Percentiles rank a stretch among this genome's conserved stretches.
Conservation (phyloP, 2,113 vertebrate genomes). For the Cyrtonyx montezumae region DNA sequence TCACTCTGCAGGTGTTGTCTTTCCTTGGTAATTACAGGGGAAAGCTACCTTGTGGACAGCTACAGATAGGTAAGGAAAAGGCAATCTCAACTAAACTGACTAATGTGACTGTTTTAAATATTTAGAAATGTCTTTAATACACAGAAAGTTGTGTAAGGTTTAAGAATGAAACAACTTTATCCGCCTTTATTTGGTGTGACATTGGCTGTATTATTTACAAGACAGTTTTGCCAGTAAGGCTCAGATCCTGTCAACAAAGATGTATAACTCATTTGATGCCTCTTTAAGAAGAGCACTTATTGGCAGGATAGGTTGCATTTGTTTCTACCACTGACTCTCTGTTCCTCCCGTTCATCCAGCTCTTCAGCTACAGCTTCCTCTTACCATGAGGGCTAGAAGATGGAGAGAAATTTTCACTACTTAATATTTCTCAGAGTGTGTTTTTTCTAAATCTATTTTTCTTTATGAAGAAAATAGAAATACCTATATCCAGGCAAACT, state of each 20-base stretch:
- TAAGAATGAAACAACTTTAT: not conserved
- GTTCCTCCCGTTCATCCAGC: not conserved
- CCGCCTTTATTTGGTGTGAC: not conserved
- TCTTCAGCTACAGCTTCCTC: not conserved
- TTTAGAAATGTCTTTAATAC: not conserved
- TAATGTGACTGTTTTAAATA: not conserved
- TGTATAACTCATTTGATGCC: not conserved
- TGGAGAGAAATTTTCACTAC: not conserved
- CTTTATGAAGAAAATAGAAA: not conserved
- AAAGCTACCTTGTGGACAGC: not conserved
- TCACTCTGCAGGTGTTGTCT: not conserved
- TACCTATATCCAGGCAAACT: not conserved
- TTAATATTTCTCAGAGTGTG: not conserved
- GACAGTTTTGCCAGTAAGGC: not conserved
- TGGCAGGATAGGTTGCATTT: not conserved
- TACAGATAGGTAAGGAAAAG: not conserved
- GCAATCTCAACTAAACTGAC: not conserved
- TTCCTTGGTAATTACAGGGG: not conserved
- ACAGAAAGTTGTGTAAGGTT: not conserved
- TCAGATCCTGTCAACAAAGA: not conserved
- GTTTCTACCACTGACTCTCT: not conserved
- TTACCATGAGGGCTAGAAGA: not conserved
- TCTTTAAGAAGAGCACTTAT: not conserved
- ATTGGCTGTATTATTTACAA: not conserved
- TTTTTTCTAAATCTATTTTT: not conserved